Conservation (phyloP, 2,113 vertebrate species). For the Halcyon malimbica region DNA sequence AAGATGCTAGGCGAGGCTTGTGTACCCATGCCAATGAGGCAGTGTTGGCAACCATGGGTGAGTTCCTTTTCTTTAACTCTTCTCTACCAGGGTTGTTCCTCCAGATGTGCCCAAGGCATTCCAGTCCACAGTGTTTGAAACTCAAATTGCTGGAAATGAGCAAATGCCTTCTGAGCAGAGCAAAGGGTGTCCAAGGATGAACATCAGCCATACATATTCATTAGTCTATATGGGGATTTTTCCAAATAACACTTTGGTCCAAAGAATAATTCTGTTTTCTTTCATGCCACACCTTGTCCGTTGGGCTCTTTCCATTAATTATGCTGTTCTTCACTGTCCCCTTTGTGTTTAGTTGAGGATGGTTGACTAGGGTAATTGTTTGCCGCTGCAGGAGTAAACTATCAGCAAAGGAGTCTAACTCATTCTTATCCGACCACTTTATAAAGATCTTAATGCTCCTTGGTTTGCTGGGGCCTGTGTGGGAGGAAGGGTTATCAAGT, state of each 20-base stretch:
- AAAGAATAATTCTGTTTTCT: neutral
- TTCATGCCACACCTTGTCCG: neutral
- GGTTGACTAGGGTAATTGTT: neutral
- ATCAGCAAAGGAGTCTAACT: neutral
- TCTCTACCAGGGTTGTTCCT: neutral
- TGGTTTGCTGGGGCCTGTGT: neutral
- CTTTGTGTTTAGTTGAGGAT: neutral
- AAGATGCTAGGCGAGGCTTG: constrained; percentile 68
- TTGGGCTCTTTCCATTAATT: neutral
- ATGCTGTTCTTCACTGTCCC: neutral
- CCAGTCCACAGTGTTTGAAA: neutral
- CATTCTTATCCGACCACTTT: neutral
- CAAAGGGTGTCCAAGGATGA: neutral
- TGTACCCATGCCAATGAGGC: constrained; percentile 74
- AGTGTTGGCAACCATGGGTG: constrained; percentile 77
- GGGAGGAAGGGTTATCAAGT: neutral
- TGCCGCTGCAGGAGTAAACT: neutral
- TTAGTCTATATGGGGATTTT: neutral
- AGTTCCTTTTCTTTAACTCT: constrained; percentile 12
- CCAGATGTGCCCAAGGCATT: neutral
- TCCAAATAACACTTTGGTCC: neutral
- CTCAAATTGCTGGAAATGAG: neutral
- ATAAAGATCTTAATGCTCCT: neutral
- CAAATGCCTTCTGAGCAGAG: neutral
- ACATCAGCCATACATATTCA: neutral